These are phyloP conservation scores for Sylvietta virens DNA, from an alignment of 2,113 vertebrate genomes.

Conservation along the genomic window DNA sequence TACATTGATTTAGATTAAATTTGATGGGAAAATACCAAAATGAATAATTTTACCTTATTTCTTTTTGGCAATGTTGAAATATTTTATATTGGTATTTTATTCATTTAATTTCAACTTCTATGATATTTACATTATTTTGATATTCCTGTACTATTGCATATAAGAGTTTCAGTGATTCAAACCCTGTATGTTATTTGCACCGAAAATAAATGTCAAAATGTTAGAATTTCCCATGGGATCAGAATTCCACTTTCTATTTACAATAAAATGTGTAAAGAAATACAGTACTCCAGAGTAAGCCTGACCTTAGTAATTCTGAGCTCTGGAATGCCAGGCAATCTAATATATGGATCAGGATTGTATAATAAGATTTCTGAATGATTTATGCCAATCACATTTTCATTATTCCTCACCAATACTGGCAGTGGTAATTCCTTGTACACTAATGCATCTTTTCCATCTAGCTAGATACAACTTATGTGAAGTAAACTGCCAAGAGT, in stretches of 20 bases:
- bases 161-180: background rate
- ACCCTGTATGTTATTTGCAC: background rate
- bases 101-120: conserved; percentile 27
- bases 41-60: conserved; percentile 28
- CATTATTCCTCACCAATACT: background rate
- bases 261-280: conserved; percentile 6
- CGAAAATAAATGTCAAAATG: conserved; percentile 50
- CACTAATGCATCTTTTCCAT: background rate
- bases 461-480: background rate
- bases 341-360: background rate
- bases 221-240: background rate
- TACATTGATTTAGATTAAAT: conserved; percentile 49
- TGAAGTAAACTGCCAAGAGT: background rate
- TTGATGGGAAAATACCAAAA: conserved; percentile 40
- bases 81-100: conserved; percentile 31
- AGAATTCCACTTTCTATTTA: conserved; percentile 15
- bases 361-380: conserved; percentile 1
- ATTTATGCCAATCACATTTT: conserved; percentile 35
- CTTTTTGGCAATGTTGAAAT: background rate
- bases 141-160: background rate
- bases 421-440: background rate
- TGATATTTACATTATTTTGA: conserved; percentile 57
- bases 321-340: background rate
- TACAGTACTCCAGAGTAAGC: background rate
- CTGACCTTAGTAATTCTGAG: conserved; percentile 19